phyloP scores from a whole-genome alignment of 2,888 invertebrate species.

The Timema cristinae region DNA sequence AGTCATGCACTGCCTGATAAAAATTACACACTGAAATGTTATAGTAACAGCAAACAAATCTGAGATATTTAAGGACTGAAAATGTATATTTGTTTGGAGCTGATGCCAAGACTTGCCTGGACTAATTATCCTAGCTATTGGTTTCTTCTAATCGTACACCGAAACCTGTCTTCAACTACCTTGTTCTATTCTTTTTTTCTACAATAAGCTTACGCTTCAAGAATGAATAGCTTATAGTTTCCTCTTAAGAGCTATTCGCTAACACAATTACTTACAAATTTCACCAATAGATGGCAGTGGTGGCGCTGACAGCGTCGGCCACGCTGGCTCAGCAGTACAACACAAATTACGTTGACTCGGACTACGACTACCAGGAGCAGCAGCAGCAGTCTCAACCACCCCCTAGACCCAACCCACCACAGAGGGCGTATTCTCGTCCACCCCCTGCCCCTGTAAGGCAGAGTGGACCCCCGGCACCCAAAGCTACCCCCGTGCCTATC shows the following conservation, averaged over 20 bases:
- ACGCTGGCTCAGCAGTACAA: slow-evolving; percentile 43
- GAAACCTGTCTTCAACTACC: too few relatives aligned
- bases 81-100: too few relatives aligned
- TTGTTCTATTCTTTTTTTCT: neutral
- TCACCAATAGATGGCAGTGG: slow-evolving; percentile 40
- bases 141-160: too few relatives aligned
- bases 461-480: slow-evolving; percentile 19
- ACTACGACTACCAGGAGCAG: slow-evolving; percentile 44
- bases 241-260: too few relatives aligned
- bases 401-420: slow-evolving; percentile 27
- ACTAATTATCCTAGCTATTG: too few relatives aligned
- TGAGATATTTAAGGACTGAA: too few relatives aligned
- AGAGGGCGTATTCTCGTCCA: slow-evolving; percentile 22
- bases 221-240: neutral
- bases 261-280: neutral
- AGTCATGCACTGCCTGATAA: too few relatives aligned
- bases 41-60: too few relatives aligned
- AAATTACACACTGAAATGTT: too few relatives aligned
- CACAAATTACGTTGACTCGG: slow-evolving; percentile 45
- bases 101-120: too few relatives aligned
- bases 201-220: neutral
- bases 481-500: slow-evolving; percentile 67
- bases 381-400: slow-evolving; percentile 40
- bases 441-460: slow-evolving; percentile 17
- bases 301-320: slow-evolving; percentile 48